Evolutionary conservation across 1,140 invertebrate genomes (phyloP).

Genomic region (Leptinotarsa undecemlineata): DNA sequence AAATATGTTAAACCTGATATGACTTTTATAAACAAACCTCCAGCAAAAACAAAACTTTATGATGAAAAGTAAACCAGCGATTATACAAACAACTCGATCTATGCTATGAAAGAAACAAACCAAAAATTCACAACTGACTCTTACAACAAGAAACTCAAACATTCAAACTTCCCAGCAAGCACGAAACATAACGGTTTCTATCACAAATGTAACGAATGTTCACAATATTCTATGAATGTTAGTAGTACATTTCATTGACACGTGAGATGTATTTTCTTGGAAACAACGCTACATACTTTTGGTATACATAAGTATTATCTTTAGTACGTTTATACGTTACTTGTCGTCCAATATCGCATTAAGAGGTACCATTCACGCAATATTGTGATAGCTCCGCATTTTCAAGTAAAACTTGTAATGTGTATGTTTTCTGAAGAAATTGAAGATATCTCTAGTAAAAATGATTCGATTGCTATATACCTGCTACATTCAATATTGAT

Average conservation of each 20-base stretch:
- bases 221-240: constrained; percentile 9
- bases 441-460: no score
- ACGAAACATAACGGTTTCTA: not conserved
- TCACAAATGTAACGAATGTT: not conserved
- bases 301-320: constrained; percentile 9
- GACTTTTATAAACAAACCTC: no score
- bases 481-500: not conserved
- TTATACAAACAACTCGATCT: no score
- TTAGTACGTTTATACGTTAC: not conserved
- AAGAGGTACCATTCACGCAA: constrained; percentile 9
- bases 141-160: no score
- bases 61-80: no score
- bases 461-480: no score
- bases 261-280: constrained; percentile 5
- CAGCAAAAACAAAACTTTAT: no score
- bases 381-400: constrained; percentile 15
- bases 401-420: constrained; percentile 7
- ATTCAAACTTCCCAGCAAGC: not conserved
- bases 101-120: no score
- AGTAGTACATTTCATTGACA: constrained; percentile 12
- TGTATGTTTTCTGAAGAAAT: constrained; percentile 11
- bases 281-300: constrained; percentile 3
- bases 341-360: not conserved
- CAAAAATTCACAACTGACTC: no score
- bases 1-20: no score